Percentiles rank a stretch among this genome's conserved stretches.
phyloP scores from a whole-genome alignment of 2,113 vertebrate species.

The Ptilorrhoa leucosticta region DNA sequence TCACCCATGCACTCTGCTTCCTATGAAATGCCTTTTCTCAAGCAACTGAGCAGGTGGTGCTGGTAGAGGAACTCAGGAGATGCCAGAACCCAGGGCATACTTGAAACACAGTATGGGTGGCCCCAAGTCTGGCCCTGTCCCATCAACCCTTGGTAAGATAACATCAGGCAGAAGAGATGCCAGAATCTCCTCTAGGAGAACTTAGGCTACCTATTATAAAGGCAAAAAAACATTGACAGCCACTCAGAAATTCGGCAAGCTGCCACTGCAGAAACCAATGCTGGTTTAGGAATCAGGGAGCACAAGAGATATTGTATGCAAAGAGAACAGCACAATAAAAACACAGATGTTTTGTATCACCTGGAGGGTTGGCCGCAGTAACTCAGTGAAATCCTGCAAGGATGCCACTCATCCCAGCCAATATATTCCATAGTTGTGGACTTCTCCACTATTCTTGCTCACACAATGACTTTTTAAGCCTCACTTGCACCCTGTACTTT shows the following conservation, averaged over 20 bases:
- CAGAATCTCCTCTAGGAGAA: neutral
- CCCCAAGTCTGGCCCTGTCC: neutral
- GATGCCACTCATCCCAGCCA: neutral
- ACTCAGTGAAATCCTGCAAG: neutral
- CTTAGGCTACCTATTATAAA: neutral
- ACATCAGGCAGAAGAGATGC: neutral
- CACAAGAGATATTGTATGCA: neutral
- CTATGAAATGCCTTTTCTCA: neutral
- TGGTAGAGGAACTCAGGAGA: neutral
- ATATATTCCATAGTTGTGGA: neutral
- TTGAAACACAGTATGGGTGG: neutral
- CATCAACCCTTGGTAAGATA: neutral
- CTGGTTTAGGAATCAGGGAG: neutral
- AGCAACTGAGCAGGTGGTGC: neutral
- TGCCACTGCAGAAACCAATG: neutral
- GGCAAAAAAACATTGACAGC: neutral
- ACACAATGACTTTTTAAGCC: neutral
- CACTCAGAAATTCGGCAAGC: neutral
- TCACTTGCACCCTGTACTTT: neutral
- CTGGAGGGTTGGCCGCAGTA: neutral
- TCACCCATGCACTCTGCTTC: neutral
- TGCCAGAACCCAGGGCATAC: neutral
- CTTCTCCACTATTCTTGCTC: neutral
- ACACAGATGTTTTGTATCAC: neutral
- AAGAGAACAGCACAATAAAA: neutral